These are phyloP conservation scores for Drosophila yooni DNA, from an alignment of 2,888 invertebrate genomes.

Conservation along the genomic window DNA sequence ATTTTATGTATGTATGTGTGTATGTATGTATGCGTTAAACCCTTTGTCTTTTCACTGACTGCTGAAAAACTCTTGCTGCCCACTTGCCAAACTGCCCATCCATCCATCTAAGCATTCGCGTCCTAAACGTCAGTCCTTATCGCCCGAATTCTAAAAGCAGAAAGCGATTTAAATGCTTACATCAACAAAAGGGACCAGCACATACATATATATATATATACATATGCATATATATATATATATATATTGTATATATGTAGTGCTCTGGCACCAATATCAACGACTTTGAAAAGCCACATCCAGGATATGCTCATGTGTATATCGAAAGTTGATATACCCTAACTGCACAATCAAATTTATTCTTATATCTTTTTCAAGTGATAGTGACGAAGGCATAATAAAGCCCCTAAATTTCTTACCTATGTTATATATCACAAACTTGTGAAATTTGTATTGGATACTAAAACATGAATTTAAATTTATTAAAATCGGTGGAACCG, in stretches of 20 bases:
- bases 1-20: not conserved
- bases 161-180: conserved; percentile 66
- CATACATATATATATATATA: conserved; percentile 7
- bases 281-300: conserved; percentile 49
- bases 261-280: conserved; percentile 54
- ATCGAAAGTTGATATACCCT: conserved; percentile 32
- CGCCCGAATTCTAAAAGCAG: conserved; percentile 60
- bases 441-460: not conserved
- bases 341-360: not conserved
- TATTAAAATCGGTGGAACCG: not conserved
- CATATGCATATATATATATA: not conserved
- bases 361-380: not conserved
- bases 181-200: conserved; percentile 46
- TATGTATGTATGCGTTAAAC: conserved; percentile 12
- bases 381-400: too few relatives aligned
- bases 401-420: too few relatives aligned
- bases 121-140: conserved; percentile 54
- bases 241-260: not conserved
- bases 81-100: conserved; percentile 16
- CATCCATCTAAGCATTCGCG: conserved; percentile 34
- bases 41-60: conserved; percentile 48
- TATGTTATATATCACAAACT: too few relatives aligned
- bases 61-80: conserved; percentile 35
- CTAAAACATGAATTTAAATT: not conserved
- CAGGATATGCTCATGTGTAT: not conserved